Conservation (phyloP, 2,797 vertebrate genomes). For the Betta splendens region DNA sequence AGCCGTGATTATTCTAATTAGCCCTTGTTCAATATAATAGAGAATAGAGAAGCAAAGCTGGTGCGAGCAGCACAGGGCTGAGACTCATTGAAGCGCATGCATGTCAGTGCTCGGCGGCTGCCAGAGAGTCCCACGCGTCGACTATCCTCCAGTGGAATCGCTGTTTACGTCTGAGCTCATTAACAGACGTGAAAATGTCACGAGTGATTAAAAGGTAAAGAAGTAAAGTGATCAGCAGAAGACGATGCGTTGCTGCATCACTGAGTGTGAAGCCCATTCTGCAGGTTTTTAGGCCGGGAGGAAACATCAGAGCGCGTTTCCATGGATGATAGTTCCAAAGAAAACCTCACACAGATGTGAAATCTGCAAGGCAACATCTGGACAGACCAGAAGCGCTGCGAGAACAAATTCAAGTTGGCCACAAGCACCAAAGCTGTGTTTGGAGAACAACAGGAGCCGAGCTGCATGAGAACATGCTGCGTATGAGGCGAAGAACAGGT, state of each 20-base stretch:
- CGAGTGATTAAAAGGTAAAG: neutral
- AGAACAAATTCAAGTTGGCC: no score
- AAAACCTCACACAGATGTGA: no score
- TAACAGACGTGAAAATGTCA: slow-evolving; percentile 20
- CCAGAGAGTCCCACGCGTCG: slow-evolving; percentile 19
- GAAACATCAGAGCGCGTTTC: no score
- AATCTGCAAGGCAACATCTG: neutral
- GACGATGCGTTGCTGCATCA: no score
- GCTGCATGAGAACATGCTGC: no score
- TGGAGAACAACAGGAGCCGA: no score
- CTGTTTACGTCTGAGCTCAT: slow-evolving; percentile 33
- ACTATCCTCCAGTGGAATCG: slow-evolving; percentile 40
- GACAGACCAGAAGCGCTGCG: neutral
- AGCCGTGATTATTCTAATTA: slow-evolving; percentile 80
- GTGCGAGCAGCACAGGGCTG: slow-evolving; percentile 27
- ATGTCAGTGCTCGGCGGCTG: neutral
- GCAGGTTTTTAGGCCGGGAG: no score
- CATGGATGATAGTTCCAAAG: no score
- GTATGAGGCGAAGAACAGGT: no score
- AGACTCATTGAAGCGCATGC: slow-evolving; percentile 8
- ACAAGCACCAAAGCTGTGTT: no score
- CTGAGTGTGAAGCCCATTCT: no score
- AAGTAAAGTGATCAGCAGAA: neutral
- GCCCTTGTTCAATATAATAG: slow-evolving; percentile 68
- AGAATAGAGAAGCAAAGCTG: slow-evolving; percentile 59